Percentiles rank a stretch among this genome's conserved stretches.
phyloP scores from a whole-genome alignment of 2,113 vertebrate species.

The Elephas maximus region DNA sequence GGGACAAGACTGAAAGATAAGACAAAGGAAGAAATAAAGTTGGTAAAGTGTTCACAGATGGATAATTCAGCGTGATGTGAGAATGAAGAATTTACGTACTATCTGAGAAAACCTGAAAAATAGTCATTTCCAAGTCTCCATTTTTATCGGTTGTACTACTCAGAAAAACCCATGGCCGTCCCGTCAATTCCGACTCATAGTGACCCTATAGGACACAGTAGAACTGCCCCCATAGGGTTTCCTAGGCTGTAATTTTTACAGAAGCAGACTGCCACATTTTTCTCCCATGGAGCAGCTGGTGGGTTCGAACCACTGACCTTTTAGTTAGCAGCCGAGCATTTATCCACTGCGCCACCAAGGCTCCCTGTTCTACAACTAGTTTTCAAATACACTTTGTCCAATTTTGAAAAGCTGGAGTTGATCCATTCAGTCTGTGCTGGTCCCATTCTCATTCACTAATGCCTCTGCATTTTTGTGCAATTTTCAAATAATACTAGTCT shows the following conservation, averaged over 20 bases:
- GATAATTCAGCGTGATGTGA: background rate
- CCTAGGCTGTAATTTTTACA: background rate
- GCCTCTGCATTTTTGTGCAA: slow-evolving; percentile 9
- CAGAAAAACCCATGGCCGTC: background rate
- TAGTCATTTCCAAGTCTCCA: background rate
- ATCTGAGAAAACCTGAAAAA: background rate
- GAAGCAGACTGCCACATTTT: background rate
- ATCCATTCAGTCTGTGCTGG: background rate
- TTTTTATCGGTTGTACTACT: background rate
- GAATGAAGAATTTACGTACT: slow-evolving; percentile 14
- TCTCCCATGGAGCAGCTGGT: background rate
- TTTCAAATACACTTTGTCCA: background rate
- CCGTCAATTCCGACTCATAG: background rate
- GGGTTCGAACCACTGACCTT: background rate
- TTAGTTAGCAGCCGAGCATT: background rate
- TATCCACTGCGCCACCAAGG: background rate
- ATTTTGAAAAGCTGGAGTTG: background rate
- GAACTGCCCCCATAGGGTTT: background rate
- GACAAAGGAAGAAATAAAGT: background rate
- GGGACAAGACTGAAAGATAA: background rate
- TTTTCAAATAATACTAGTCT: background rate
- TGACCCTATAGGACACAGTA: background rate
- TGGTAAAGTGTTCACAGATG: background rate
- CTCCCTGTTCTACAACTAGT: background rate
- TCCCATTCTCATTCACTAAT: background rate